Evolutionary conservation across 2,113 vertebrate genomes (phyloP).

Genomic region (Sinocyclocheilus anshuiensis): DNA sequence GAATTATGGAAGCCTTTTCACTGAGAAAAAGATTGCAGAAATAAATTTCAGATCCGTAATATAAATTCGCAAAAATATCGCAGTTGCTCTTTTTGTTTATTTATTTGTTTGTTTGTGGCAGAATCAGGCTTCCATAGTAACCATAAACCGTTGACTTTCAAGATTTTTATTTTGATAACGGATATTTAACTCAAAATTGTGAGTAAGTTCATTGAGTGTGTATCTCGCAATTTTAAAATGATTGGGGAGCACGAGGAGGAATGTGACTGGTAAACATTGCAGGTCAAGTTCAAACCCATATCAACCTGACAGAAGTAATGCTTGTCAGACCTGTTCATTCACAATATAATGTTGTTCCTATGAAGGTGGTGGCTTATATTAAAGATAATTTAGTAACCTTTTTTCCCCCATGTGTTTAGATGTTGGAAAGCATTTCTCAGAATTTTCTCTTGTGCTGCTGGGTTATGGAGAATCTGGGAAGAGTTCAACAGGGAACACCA

Average conservation of each 20-base stretch:
- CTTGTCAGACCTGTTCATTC: not conserved
- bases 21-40: not conserved
- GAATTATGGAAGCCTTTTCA: not conserved
- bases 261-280: not conserved
- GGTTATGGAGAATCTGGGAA: constrained; percentile 55
- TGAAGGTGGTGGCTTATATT: not conserved
- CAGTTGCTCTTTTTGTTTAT: not conserved
- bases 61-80: not conserved
- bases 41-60: not conserved
- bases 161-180: not conserved
- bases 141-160: not conserved
- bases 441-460: constrained; percentile 49
- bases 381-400: no score
- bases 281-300: not conserved
- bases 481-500: constrained; percentile 55
- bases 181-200: no score
- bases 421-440: not conserved
- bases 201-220: no score
- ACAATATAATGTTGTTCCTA: not conserved
- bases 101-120: not conserved
- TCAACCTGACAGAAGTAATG: not conserved
- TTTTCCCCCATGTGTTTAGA: constrained; percentile 32
- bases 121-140: not conserved
- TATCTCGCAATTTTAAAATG: not conserved
- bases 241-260: not conserved